A percentile compares a stretch with the other conserved stretches of the same genome.
phyloP scores from a whole-genome alignment of 2,113 vertebrate genomes.

The Galemys pyrenaicus region DNA sequence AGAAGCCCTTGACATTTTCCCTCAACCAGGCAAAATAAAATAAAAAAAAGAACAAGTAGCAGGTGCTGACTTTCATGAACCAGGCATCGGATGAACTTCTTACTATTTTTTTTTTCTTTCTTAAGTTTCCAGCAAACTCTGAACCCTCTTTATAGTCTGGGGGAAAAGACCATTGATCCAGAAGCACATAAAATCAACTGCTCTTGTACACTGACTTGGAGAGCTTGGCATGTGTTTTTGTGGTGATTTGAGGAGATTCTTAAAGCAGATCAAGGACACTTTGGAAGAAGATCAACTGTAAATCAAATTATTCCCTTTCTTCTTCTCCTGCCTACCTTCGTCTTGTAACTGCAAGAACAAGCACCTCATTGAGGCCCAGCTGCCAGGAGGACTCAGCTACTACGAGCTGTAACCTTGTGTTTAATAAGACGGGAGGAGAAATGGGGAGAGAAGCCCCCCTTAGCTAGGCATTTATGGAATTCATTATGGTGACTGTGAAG shows the following conservation, averaged over 20 bases:
- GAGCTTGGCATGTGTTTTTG: constrained; percentile 51
- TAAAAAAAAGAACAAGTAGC: constrained; percentile 37
- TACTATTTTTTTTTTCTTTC: not conserved
- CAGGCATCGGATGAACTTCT: constrained; percentile 40
- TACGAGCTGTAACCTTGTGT: constrained; percentile 62
- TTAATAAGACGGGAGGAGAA: constrained; percentile 63
- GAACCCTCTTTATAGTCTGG: constrained; percentile 50
- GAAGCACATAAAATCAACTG: constrained; percentile 42
- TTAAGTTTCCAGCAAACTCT: constrained; percentile 56
- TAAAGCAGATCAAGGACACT: constrained; percentile 66
- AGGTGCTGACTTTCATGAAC: constrained; percentile 60
- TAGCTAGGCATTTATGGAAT: constrained; percentile 66
- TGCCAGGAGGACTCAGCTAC: constrained; percentile 60
- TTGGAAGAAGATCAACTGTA: constrained; percentile 40
- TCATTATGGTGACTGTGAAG: constrained; percentile 69
- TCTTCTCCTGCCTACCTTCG: constrained; percentile 45
- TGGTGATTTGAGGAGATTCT: constrained; percentile 72
- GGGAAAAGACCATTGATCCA: constrained; percentile 64
- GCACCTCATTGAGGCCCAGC: constrained; percentile 55
- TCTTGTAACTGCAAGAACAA: constrained; percentile 55
- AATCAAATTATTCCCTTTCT: constrained; percentile 63
- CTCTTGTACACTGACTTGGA: constrained; percentile 37
- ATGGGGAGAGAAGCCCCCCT: not conserved
- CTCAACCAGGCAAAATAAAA: constrained; percentile 54
- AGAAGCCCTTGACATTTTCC: constrained; percentile 73